These are phyloP conservation scores for Caenorhabditis angaria DNA, from an alignment of 2,888 invertebrate species.

Conservation along the genomic window DNA sequence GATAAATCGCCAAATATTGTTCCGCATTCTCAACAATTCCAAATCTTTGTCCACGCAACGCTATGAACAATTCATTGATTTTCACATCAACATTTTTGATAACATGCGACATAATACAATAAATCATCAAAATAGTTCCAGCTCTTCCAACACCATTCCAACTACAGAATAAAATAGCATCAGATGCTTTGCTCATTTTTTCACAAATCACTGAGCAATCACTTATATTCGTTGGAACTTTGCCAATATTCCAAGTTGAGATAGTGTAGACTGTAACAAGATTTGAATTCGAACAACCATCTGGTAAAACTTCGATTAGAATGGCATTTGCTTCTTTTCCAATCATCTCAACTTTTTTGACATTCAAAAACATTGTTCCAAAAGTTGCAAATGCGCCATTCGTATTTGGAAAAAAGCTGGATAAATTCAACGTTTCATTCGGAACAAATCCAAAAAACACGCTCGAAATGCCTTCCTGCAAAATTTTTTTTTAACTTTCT, in stretches of 20 bases:
- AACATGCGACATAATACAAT: constrained; percentile 15
- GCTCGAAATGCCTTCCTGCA: constrained; percentile 7
- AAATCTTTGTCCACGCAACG: constrained; percentile 17
- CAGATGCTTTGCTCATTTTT: constrained; percentile 18
- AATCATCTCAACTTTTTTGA: constrained; percentile 27
- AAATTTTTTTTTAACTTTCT: not conserved
- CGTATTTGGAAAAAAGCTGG: constrained; percentile 12
- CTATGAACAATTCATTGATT: constrained; percentile 12
- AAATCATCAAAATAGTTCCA: constrained; percentile 18
- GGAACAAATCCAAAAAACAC: not conserved
- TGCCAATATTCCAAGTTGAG: constrained; percentile 17
- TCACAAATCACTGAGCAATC: constrained; percentile 13
- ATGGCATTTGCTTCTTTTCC: constrained; percentile 12
- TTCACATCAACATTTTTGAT: constrained; percentile 18
- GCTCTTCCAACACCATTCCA: constrained; percentile 19
- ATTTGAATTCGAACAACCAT: constrained; percentile 38
- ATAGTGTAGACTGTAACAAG: constrained; percentile 12
- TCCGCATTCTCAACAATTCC: constrained; percentile 23
- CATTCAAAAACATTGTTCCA: constrained; percentile 47
- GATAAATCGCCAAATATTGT: constrained; percentile 9
- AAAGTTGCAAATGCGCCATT: constrained; percentile 26
- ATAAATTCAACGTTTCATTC: not conserved
- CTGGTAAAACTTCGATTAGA: constrained; percentile 35
- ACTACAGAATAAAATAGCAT: constrained; percentile 16
- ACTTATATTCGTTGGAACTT: constrained; percentile 5